These are phyloP conservation scores for Scalopus aquaticus DNA, from an alignment of 2,113 vertebrate genomes.

Conservation along the genomic window DNA sequence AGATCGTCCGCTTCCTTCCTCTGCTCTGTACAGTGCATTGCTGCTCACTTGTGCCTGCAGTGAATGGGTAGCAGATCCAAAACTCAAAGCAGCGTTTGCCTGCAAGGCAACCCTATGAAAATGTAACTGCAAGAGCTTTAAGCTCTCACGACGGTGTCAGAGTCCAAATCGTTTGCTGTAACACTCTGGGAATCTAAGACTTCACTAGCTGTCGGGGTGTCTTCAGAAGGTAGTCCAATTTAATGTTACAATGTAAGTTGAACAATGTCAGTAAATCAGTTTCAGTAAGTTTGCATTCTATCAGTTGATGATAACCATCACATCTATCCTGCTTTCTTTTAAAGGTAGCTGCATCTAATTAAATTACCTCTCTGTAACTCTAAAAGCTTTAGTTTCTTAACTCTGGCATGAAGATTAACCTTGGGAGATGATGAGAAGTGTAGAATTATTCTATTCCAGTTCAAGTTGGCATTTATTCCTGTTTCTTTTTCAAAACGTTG, in stretches of 20 bases:
- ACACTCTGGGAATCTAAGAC: not conserved
- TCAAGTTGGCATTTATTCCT: not conserved
- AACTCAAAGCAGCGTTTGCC: not conserved
- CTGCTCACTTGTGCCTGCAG: not conserved
- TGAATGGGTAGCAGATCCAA: not conserved
- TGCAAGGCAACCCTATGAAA: not conserved
- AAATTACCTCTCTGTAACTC: not conserved
- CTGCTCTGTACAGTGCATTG: not conserved
- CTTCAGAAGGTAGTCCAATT: not conserved
- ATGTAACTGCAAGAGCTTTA: not conserved
- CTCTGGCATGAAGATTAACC: not conserved
- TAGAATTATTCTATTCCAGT: not conserved
- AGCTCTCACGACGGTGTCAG: not conserved
- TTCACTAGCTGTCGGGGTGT: not conserved
- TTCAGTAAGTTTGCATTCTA: not conserved
- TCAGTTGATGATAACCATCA: not conserved
- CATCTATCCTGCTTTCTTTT: not conserved
- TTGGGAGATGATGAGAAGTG: not conserved
- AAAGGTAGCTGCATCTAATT: not conserved
- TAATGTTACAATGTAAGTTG: not conserved
- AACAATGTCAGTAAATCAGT: not conserved
- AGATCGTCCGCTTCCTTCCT: not conserved
- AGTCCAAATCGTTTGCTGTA: not conserved
- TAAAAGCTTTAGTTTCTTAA: constrained; percentile 19
- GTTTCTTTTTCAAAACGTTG: not conserved